phyloP scores from a whole-genome alignment of 1,140 invertebrate species.

The Bathynomus jamesi region DNA sequence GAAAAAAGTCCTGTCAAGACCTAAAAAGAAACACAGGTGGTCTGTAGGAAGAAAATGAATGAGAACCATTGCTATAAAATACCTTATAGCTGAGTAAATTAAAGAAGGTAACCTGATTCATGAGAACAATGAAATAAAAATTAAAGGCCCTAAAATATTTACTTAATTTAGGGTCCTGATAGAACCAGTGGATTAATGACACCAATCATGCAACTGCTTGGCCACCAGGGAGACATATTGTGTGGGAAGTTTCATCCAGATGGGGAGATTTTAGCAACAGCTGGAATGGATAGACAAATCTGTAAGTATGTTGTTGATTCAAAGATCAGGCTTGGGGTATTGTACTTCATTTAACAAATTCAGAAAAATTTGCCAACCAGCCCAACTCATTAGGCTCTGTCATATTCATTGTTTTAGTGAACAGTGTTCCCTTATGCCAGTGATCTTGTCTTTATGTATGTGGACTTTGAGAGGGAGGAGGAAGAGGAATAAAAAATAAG shows the following conservation, averaged over 20 bases:
- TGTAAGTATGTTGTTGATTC: constrained; percentile 66
- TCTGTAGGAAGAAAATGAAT: neutral
- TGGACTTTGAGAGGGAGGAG: neutral
- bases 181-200: constrained; percentile 81
- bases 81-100: neutral
- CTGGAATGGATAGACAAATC: constrained; percentile 94
- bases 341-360: too few species aligned
- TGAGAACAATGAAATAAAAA: neutral
- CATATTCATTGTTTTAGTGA: neutral
- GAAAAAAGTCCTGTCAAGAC: too few species aligned
- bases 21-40: too few species aligned
- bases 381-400: too few species aligned
- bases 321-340: too few species aligned
- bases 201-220: constrained; percentile 94
- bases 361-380: too few species aligned
- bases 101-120: neutral
- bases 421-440: neutral
- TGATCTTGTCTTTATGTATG: neutral
- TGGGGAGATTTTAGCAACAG: constrained; percentile 83
- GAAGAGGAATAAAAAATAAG: too few species aligned
- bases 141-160: neutral
- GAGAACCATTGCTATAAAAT: neutral
- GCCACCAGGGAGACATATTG: constrained; percentile 95
- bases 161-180: constrained; percentile 51
- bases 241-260: constrained; percentile 91